Conservation (phyloP, 2,888 invertebrate genomes). For the Penaeus monodon region DNA sequence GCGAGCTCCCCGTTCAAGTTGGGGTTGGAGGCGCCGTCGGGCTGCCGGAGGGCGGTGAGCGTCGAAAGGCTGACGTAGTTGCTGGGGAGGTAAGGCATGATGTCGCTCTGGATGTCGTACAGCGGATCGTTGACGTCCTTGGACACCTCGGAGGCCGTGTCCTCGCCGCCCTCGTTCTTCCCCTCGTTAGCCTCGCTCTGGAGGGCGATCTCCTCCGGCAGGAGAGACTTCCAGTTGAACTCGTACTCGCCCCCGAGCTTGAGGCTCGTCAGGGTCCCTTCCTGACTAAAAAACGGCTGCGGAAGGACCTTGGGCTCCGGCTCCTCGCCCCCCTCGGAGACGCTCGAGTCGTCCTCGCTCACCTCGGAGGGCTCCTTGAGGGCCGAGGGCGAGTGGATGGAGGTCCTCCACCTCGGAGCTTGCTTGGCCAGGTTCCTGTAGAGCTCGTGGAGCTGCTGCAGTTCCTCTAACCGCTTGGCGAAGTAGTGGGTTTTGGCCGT, state of each 20-base stretch:
- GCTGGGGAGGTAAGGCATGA: conserved; percentile 65
- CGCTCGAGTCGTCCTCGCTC: conserved; percentile 49
- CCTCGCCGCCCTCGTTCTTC: conserved; percentile 55
- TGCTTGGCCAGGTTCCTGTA: conserved; percentile 64
- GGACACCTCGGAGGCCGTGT: conserved; percentile 61
- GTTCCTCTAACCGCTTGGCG: conserved; percentile 62
- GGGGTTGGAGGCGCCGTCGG: conserved; percentile 94
- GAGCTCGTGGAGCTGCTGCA: conserved; percentile 62
- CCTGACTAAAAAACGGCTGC: conserved; percentile 53
- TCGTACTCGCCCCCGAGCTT: conserved; percentile 57
- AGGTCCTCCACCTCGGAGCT: conserved; percentile 58
- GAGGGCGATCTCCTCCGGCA: conserved; percentile 63
- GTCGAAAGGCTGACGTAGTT: conserved; percentile 64
- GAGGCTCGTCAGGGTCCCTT: conserved; percentile 53
- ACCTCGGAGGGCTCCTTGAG: conserved; percentile 36
- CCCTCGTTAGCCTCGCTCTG: conserved; percentile 59
- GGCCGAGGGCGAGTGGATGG: conserved; percentile 54
- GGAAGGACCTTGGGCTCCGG: conserved; percentile 50
- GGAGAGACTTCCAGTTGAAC: conserved; percentile 63
- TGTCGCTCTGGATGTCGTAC: conserved; percentile 65
- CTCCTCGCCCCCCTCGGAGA: conserved; percentile 55
- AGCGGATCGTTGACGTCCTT: conserved; percentile 64
- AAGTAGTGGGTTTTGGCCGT: conserved; percentile 65
- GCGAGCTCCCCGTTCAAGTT: conserved; percentile 74
- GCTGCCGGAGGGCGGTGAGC: conserved; percentile 77